Percentiles rank a stretch among this genome's conserved stretches.
Conservation (phyloP, 2,888 invertebrate species). For the Therioaphis trifolii region DNA sequence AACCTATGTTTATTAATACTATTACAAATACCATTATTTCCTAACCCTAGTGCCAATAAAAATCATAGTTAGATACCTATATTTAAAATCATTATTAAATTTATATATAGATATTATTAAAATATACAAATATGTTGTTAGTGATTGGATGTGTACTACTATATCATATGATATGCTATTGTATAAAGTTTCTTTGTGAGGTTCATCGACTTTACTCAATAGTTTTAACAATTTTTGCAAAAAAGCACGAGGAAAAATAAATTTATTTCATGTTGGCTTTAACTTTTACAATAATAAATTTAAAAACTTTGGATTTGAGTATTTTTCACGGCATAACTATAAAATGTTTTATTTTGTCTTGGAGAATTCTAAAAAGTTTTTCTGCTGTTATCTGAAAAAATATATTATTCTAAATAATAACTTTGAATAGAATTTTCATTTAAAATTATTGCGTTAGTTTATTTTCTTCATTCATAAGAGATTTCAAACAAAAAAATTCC, state of each 20-base stretch:
- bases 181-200: too few species aligned
- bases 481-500: background rate
- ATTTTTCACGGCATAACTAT: conserved; percentile 20
- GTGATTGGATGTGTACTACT: too few species aligned
- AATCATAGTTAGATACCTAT: too few species aligned
- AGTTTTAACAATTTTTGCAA: too few species aligned
- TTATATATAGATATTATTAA: too few species aligned
- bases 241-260: background rate
- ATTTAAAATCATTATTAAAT: too few species aligned
- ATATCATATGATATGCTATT: too few species aligned
- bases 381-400: background rate
- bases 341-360: background rate
- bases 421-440: conserved; percentile 6
- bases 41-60: too few species aligned
- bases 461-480: background rate
- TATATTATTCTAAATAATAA: conserved; percentile 15
- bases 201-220: too few species aligned
- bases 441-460: conserved; percentile 17
- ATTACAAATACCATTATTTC: too few species aligned
- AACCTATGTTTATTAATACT: too few species aligned
- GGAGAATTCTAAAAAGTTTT: background rate
- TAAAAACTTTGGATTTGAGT: background rate
- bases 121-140: too few species aligned
- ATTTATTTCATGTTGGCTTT: conserved; percentile 4
- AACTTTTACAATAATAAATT: conserved; percentile 26